These are phyloP conservation scores for Arenaria interpres DNA, from an alignment of 2,113 vertebrate species.

Conservation along the genomic window DNA sequence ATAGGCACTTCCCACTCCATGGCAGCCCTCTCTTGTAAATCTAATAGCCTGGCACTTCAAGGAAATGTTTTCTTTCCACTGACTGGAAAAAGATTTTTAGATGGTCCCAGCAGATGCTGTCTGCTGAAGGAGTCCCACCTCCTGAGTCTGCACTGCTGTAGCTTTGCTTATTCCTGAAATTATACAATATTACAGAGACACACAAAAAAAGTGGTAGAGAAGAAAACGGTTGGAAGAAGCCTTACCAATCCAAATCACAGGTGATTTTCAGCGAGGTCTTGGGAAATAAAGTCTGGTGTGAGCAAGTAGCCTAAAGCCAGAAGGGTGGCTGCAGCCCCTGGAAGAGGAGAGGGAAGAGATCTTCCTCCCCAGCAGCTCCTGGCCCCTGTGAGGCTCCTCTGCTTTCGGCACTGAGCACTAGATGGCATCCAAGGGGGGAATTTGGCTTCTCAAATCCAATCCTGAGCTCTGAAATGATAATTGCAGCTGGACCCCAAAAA, in stretches of 20 bases:
- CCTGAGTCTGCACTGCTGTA: neutral
- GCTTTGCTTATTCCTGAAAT: neutral
- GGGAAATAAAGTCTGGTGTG: neutral
- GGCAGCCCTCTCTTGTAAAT: neutral
- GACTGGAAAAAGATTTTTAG: neutral
- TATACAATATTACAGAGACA: neutral
- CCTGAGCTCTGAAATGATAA: neutral
- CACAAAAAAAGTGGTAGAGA: too few species aligned
- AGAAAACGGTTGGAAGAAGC: neutral
- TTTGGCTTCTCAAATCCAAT: neutral
- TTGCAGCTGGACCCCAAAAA: neutral
- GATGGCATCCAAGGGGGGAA: neutral
- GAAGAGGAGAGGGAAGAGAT: neutral
- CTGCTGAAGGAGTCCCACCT: neutral
- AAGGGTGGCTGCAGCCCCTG: neutral
- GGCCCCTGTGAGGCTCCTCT: neutral
- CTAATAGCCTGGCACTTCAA: neutral
- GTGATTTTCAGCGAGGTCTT: neutral
- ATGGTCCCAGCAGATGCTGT: neutral
- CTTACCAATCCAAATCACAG: neutral
- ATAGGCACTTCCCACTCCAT: neutral
- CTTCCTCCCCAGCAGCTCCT: neutral
- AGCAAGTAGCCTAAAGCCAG: neutral
- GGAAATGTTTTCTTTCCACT: neutral
- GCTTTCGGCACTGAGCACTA: slow-evolving; percentile 7